These are phyloP conservation scores for Julus scandinavius DNA, from an alignment of 2,888 invertebrate species.

Conservation along the genomic window DNA sequence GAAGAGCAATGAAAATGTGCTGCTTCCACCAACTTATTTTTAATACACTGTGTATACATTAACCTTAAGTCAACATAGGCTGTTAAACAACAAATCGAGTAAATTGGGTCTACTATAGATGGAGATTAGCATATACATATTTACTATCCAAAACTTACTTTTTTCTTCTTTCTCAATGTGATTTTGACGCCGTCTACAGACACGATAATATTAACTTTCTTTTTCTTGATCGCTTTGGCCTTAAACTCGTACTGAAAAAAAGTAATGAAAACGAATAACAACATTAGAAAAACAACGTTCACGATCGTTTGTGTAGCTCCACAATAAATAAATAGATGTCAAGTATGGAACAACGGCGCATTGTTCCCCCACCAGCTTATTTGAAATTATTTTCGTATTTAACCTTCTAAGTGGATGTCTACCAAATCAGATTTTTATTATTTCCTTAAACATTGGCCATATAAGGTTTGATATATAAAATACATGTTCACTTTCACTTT, in stretches of 20 bases:
- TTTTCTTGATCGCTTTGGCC: constrained; percentile 96
- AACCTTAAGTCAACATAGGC: no score
- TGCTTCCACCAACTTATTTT: no score
- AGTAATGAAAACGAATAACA: not conserved
- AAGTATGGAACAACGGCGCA: not conserved
- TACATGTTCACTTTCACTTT: no score
- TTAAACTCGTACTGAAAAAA: constrained; percentile 94
- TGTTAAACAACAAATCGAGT: not conserved
- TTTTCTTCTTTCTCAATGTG: constrained; percentile 80
- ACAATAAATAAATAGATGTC: not conserved
- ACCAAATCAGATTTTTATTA: no score
- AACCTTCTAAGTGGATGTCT: no score
- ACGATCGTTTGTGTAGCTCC: not conserved
- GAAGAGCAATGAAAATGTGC: no score
- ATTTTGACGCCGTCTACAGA: constrained; percentile 96
- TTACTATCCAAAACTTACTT: constrained; percentile 66
- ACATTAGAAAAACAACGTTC: not conserved
- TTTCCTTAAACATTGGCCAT: no score
- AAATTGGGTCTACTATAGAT: not conserved
- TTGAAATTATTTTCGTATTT: not conserved
- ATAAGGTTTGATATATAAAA: no score
- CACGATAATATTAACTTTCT: constrained; percentile 93
- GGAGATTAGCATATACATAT: not conserved
- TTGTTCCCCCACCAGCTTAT: not conserved
- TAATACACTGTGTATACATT: no score